Conservation (phyloP, 2,888 invertebrate species). For the Tachina fera region DNA sequence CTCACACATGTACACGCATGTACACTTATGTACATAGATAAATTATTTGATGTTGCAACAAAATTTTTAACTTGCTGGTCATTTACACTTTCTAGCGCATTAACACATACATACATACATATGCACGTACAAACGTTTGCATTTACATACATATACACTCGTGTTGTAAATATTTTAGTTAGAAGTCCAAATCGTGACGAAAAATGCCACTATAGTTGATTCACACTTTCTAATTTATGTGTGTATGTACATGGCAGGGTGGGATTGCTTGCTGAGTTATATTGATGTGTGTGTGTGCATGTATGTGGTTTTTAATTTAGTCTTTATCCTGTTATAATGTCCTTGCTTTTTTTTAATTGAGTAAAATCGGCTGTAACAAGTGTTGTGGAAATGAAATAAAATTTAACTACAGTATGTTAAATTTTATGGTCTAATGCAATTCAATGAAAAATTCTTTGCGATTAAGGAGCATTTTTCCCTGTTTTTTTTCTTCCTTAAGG, state of each 20-base stretch:
- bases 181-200: conserved; percentile 25
- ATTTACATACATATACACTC: conserved; percentile 9
- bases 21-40: not conserved
- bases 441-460: too few species aligned
- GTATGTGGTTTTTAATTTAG: conserved; percentile 20
- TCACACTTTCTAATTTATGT: conserved; percentile 46
- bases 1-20: too few species aligned
- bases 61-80: conserved; percentile 49
- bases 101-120: conserved; percentile 27
- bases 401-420: not conserved
- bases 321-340: conserved; percentile 14
- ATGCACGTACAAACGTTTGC: not conserved
- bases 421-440: not conserved
- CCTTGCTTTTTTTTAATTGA: not conserved
- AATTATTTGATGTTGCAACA: conserved; percentile 32
- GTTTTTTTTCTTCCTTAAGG: too few species aligned
- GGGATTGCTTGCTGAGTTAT: not conserved
- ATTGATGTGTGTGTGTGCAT: not conserved
- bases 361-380: too few species aligned
- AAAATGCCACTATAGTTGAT: conserved; percentile 17
- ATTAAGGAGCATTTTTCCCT: too few species aligned
- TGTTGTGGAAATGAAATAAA: too few species aligned
- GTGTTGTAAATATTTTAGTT: conserved; percentile 42
- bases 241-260: not conserved
- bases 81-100: conserved; percentile 43